A percentile compares a stretch with the other conserved stretches of the same genome.
Evolutionary conservation across 1,140 invertebrate genomes (phyloP).

Genomic region (Ladona fulva): DNA sequence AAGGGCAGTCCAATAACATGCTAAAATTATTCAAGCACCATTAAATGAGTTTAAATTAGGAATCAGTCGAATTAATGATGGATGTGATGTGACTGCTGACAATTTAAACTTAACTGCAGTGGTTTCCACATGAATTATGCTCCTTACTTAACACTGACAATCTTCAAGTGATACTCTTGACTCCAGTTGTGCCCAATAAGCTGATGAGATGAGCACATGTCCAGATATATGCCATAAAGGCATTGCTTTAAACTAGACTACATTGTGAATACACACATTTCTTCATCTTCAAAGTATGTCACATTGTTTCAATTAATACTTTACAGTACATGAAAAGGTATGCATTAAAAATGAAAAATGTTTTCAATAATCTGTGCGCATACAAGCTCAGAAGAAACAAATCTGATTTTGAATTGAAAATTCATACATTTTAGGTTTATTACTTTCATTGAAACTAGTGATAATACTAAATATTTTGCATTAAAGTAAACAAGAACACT

Average conservation of each 20-base stretch:
- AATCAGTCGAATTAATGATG: neutral
- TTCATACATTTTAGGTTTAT: neutral
- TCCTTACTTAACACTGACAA: too few species aligned
- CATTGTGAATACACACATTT: neutral
- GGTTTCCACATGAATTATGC: too few species aligned
- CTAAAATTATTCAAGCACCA: constrained; percentile 1
- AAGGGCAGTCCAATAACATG: neutral
- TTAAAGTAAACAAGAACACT: too few species aligned
- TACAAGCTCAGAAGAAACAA: neutral
- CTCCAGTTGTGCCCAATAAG: too few species aligned
- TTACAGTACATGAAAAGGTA: neutral
- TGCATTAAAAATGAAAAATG: too few species aligned
- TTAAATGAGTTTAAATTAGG: neutral
- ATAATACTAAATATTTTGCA: too few species aligned
- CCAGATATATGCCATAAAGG: neutral
- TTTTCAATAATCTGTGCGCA: neutral
- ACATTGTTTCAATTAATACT: neutral
- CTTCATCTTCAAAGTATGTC: neutral
- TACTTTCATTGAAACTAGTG: too few species aligned
- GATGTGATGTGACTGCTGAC: neutral
- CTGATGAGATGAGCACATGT: too few species aligned
- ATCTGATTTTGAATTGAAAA: neutral
- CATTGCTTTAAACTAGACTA: neutral
- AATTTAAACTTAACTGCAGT: neutral
- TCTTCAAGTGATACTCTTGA: too few species aligned